Evolutionary conservation across 1,140 invertebrate species (phyloP).

Genomic region (Probaryconus sp.): DNA sequence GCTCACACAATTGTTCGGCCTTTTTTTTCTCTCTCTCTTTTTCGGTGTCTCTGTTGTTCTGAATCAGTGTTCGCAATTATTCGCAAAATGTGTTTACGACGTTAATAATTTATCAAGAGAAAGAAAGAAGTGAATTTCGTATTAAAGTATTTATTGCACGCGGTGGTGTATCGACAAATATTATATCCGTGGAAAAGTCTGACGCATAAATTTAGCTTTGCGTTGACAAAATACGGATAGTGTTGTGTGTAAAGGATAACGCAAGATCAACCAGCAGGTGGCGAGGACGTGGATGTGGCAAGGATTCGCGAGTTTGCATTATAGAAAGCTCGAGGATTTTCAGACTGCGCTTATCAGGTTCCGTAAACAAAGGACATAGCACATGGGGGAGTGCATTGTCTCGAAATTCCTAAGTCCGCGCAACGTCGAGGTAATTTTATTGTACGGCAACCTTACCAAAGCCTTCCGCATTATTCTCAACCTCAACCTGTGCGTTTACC

Average conservation of each 20-base stretch:
- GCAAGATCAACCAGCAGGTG: slow-evolving; percentile 51
- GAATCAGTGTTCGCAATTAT: too few species aligned
- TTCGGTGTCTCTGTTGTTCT: too few species aligned
- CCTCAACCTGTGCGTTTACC: slow-evolving; percentile 30
- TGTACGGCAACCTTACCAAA: slow-evolving; percentile 30
- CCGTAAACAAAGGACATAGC: slow-evolving; percentile 52
- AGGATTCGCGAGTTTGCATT: slow-evolving; percentile 57
- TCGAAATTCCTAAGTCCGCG: slow-evolving; percentile 48
- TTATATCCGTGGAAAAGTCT: slow-evolving; percentile 40
- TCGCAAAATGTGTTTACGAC: too few species aligned
- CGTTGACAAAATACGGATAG: slow-evolving; percentile 45
- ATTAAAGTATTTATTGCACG: slow-evolving; percentile 21
- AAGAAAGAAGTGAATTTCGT: slow-evolving; percentile 27
- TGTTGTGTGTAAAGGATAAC: slow-evolving; percentile 43
- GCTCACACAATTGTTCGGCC: too few species aligned
- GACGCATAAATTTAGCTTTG: slow-evolving; percentile 54
- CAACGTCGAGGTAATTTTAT: slow-evolving; percentile 50
- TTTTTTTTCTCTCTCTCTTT: too few species aligned
- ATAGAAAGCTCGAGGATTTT: slow-evolving; percentile 58
- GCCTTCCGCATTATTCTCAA: slow-evolving; percentile 37
- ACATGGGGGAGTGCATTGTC: slow-evolving; percentile 49
- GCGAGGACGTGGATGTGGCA: slow-evolving; percentile 18
- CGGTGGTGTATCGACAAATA: slow-evolving; percentile 42
- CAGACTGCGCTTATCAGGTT: slow-evolving; percentile 52
- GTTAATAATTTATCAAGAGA: too few species aligned